phyloP scores from a whole-genome alignment of 2,888 invertebrate genomes.

The Oscheius sp. region DNA sequence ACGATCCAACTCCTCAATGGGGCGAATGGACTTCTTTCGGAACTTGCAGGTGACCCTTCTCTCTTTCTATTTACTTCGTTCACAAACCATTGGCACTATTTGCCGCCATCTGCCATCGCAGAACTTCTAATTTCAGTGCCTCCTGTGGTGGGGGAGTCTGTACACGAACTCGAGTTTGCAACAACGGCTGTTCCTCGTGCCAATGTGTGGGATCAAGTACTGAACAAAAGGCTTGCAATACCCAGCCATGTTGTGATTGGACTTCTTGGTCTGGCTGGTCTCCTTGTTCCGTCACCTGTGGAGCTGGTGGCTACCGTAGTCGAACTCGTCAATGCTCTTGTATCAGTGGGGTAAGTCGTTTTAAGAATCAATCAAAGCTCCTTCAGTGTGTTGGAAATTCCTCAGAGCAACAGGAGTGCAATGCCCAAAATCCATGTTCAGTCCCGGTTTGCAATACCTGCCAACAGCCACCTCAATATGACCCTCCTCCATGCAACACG shows the following conservation, averaged over 20 bases:
- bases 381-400: constrained; percentile 51
- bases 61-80: neutral
- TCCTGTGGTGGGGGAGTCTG: constrained; percentile 51
- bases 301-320: constrained; percentile 41
- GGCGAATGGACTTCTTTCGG: constrained; percentile 48
- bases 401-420: constrained; percentile 44
- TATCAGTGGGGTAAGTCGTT: constrained; percentile 39
- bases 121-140: constrained; percentile 35
- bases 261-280: constrained; percentile 14
- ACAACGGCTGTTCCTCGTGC: constrained; percentile 50
- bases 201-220: constrained; percentile 44
- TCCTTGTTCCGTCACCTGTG: constrained; percentile 45
- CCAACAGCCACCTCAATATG: constrained; percentile 35
- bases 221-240: constrained; percentile 49
- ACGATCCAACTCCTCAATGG: constrained; percentile 45
- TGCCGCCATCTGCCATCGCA: neutral
- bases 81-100: neutral
- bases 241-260: constrained; percentile 52
- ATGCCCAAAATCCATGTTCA: constrained; percentile 46
- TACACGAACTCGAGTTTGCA: constrained; percentile 49
- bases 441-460: constrained; percentile 40
- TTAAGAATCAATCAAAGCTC: neutral
- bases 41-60: constrained; percentile 40
- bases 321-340: constrained; percentile 47
- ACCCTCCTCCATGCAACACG: constrained; percentile 45